Conservation (phyloP, 2,797 vertebrate species). For the Smutsia temminckii region DNA sequence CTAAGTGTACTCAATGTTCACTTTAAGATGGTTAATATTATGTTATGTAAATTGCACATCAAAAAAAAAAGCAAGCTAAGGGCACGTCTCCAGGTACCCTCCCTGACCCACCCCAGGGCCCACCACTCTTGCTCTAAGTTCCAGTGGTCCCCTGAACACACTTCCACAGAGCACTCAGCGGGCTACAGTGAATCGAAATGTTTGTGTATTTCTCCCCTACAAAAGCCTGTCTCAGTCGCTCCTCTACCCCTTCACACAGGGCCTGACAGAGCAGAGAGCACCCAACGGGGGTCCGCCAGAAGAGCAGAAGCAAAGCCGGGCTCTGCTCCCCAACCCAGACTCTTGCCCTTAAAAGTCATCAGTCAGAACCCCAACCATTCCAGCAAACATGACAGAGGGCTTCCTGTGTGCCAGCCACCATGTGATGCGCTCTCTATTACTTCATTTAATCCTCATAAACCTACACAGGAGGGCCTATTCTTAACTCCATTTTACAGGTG, state of each 20-base stretch:
- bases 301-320: not conserved
- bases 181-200: not conserved
- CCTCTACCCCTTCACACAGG: not conserved
- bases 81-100: not conserved
- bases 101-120: not conserved
- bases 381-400: not conserved
- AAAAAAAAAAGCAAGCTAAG: not conserved
- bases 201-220: not conserved
- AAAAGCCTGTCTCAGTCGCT: not conserved
- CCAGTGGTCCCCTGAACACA: not conserved
- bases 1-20: not conserved
- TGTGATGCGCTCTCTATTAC: not conserved
- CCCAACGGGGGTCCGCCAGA: not conserved
- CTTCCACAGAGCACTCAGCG: not conserved
- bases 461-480: not conserved
- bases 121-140: not conserved
- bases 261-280: not conserved
- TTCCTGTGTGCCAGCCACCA: not conserved
- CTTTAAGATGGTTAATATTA: not conserved
- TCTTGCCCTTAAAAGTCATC: not conserved
- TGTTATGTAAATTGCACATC: not conserved
- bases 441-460: not conserved
- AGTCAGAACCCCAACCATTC: not conserved
- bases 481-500: slow-evolving; percentile 12
- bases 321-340: not conserved